phyloP scores from a whole-genome alignment of 2,113 vertebrate genomes.

The Himantopus leucocephalus region DNA sequence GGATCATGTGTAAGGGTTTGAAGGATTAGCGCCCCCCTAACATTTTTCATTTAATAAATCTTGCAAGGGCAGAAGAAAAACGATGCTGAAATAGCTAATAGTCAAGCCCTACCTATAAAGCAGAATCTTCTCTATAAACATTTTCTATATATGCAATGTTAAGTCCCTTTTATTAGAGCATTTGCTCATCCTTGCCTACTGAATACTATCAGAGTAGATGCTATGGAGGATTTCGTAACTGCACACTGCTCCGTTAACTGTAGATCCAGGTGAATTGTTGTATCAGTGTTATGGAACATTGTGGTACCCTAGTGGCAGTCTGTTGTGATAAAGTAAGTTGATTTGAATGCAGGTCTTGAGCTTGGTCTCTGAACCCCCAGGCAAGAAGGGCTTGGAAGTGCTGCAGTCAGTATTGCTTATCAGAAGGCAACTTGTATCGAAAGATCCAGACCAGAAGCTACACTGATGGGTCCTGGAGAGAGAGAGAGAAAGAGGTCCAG shows the following conservation, averaged over 20 bases:
- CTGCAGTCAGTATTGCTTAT: conserved; percentile 73
- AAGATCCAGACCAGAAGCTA: conserved; percentile 70
- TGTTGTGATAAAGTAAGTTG: conserved; percentile 64
- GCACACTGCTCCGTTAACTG: conserved; percentile 51
- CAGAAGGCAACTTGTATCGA: conserved; percentile 70
- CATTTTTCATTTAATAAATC: conserved; percentile 49
- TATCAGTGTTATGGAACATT: conserved; percentile 53
- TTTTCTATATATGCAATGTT: conserved; percentile 63
- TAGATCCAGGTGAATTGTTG: conserved; percentile 54
- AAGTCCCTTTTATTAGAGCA: conserved; percentile 61
- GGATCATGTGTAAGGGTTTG: conserved; percentile 26
- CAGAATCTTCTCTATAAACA: conserved; percentile 64
- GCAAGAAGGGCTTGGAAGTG: conserved; percentile 71
- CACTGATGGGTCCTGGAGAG: conserved; percentile 66
- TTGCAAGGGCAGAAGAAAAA: conserved; percentile 65
- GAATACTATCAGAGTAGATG: conserved; percentile 60
- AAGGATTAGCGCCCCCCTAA: background rate
- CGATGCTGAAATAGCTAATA: conserved; percentile 59
- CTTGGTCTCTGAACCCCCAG: conserved; percentile 71
- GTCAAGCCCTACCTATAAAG: conserved; percentile 67
- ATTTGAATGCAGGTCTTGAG: conserved; percentile 69
- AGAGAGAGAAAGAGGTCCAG: conserved; percentile 67
- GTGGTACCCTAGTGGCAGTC: conserved; percentile 69
- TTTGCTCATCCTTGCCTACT: conserved; percentile 67
- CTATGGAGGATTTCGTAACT: conserved; percentile 44